Percentiles rank a stretch among this genome's conserved stretches.
Conservation (phyloP, 2,888 invertebrate genomes). For the Acanthopleura granulata region DNA sequence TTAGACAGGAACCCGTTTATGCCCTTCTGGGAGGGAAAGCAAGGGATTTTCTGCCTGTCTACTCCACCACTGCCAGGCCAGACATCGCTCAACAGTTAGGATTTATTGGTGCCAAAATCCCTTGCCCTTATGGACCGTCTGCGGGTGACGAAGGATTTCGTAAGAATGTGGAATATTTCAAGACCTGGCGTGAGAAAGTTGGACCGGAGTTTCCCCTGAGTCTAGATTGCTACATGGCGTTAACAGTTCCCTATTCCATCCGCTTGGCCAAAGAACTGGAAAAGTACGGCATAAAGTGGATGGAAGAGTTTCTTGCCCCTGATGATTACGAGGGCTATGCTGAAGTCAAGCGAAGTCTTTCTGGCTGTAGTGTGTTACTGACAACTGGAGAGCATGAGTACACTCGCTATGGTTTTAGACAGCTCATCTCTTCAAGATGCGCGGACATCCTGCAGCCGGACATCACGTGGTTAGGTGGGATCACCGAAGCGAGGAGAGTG, state of each 20-base stretch:
- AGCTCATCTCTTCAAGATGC: conserved; percentile 56
- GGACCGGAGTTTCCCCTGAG: conserved; percentile 63
- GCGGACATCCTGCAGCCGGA: conserved; percentile 66
- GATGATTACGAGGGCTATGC: conserved; percentile 62
- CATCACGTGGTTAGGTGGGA: conserved; percentile 67
- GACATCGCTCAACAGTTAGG: conserved; percentile 61
- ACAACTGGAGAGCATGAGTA: conserved; percentile 67
- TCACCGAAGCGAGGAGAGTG: conserved; percentile 62
- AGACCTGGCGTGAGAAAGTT: conserved; percentile 59
- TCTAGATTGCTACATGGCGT: conserved; percentile 65
- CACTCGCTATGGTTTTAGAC: conserved; percentile 61
- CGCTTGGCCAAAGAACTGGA: conserved; percentile 57
- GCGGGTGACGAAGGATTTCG: conserved; percentile 60
- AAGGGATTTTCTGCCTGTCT: conserved; percentile 61
- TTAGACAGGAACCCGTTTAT: conserved; percentile 63
- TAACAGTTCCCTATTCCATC: conserved; percentile 59
- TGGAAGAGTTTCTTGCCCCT: conserved; percentile 65
- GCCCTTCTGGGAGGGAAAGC: conserved; percentile 64
- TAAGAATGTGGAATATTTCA: conserved; percentile 59
- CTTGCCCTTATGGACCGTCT: conserved; percentile 63
- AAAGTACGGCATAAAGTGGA: conserved; percentile 62
- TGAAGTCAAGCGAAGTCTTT: conserved; percentile 50
- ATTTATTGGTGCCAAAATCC: conserved; percentile 62
- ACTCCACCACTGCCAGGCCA: conserved; percentile 62
- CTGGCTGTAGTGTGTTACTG: conserved; percentile 52